Base-by-base conservation (phyloP, 2,888 invertebrate species). In the Troides oblongomaculatus region DNA sequence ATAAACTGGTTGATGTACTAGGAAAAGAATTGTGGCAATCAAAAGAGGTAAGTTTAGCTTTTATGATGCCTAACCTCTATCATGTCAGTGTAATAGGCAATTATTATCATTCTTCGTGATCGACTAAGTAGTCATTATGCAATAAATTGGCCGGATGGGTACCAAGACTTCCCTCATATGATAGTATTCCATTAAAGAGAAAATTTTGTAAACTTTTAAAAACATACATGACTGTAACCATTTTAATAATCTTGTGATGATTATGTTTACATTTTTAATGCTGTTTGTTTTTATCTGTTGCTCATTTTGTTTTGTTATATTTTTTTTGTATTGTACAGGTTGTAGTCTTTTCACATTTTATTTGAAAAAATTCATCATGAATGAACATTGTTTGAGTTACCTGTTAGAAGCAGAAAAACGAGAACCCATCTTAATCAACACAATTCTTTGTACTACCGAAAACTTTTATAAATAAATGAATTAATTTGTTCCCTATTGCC, bases 11-110 rank as follows among this genome's bases (percentile, higher is more conserved):
- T 70, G 89, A 89, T 72, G 78, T 75, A 70, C 82, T 92, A 25
- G 88, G 82, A 71, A 89, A 88, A 78, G 90, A 93, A 66, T 77
- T 92, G 72, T 93, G 91, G 91, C 87, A 88, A 75, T 79, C 87
- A 64, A 92, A 89, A 78, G 92, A 93, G 86, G 93, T 92, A 80
- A 83, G 79, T 63, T 63, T 50, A 67, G 62, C 74, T 81, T 76
- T 78, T 64, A 73, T 77, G 68, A 72, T 77, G 75, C 79, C 77
- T 92, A 92, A 92, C 92, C 92, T 92, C 80, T 83, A 90, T 86
- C 76, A 74, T 76, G 77, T 77, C 77, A 79, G 63, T 78, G 73
- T 76, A 85, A 75, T 81, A 77, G 73, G 77, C 84, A 85, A 88
- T 89, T 89, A 88, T 77, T 82, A 87, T 77, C 82, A 87, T 87